Evolutionary conservation across 2,113 vertebrate species (phyloP), one percentile per base, ranked within the genome.

Genomic region (Candoia aspera): DNA sequence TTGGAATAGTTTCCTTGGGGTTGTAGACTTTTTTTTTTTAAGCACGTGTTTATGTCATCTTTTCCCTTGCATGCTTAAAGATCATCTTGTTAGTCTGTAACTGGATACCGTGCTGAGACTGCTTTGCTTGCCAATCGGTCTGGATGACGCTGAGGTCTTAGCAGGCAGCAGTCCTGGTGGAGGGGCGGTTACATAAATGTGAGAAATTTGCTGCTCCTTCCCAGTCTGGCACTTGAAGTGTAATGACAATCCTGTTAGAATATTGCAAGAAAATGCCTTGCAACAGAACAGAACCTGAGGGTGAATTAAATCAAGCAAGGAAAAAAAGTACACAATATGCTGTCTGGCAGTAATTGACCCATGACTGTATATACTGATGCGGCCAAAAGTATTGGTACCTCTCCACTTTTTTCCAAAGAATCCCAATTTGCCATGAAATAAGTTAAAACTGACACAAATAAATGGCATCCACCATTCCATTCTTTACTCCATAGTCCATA

Each of bases 151-250:
- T 91, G 42, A 54, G 91, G 2, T 85, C 0, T 86, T 86, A 29
- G 86, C 29, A 87, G 88, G 93, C 60, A 8, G 0, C 24, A 24
- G 2, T 0, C 42, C 86, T 91, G 86, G 8, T 87, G 68, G 85
- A 89, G 90, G 83, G 49, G 73, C 37, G 1, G 64, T 90, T 87
- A 83, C 15, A 85, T 60, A 90, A 84, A 60, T 59, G 84, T 59
- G 59, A 87, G 84, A 90, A 92, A 90, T 59, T 17, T 90, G 88
- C 87, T 64, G 59, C 84, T 86, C 89, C 90, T 90, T 93, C 60
- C 57, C 49, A 53, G 37, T 37, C 89, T 90, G 84, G 84, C 54
- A 90, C 55, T 57, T 58, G 91, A 64, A 88, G 57, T 55, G 54
- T 91, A 91, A 88, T 54, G 54, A 15, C 33, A 88, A 33, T 9